Evolutionary conservation across 2,888 invertebrate genomes (phyloP), one percentile per base, ranked within the genome.

Genomic region (Morpho deidamia): DNA sequence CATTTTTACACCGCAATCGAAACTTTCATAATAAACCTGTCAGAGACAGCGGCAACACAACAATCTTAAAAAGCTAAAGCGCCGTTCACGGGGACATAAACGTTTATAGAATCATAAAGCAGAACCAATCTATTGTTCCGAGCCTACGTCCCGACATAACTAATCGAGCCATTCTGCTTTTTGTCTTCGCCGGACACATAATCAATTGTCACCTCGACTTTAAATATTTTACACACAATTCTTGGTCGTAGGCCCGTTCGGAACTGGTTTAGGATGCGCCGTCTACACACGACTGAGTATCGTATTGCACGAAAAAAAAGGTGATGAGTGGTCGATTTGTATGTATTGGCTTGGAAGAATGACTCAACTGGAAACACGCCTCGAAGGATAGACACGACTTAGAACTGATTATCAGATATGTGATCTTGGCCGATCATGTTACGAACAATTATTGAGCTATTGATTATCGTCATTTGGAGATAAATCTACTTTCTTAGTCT

Each of bases 21-120:
- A 75, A 72, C 74, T 77, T 76, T 72, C 65, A 72, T 77, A 79
- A 83, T 84, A 86, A 86, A 86, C 80, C 79, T 79, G 81, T 84
- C 82, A 58, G 63, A 59, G 59, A 67, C 12, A 43, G 39, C 70
- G 86, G 85, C 86, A 86, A 78, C 76, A 86, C 86, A 85, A 78
- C 78, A 81, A 84, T 81, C 78, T 81, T 66, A 65, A 77, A 85
- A 83, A 84, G 81, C 81, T 81, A 83, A 86, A 83, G 83, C 74
- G 74, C 77, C 84, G 79, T 85, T 87, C 85, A 85, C 82, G 78
- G 78, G 78, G 71, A 78, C 81, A 87, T 89, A 84, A 88, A 88
- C 82, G 83, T 86, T 89, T 88, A 86, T 88, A 78, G 84, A 87
- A 82, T 85, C 87, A 85, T 88, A 89, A 88, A 89, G 74, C 79